Conservation (phyloP, 1,140 invertebrate species). For the Pentalonia nigronervosa region DNA sequence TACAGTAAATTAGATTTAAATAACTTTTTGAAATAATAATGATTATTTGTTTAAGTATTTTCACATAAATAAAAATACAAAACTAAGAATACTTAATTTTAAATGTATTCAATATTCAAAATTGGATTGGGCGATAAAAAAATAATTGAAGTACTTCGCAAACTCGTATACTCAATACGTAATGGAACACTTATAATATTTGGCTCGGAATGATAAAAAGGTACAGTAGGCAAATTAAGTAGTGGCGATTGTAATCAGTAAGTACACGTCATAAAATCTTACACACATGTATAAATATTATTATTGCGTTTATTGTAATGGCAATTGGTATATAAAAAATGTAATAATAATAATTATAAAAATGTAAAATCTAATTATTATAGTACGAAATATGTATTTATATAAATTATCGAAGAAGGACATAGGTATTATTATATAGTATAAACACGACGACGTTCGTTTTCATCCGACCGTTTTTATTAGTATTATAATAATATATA, state of each 20-base stretch:
- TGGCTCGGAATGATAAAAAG: not conserved
- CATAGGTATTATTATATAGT: not conserved
- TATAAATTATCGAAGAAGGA: not conserved
- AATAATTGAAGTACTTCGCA: not conserved
- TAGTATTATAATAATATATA: not conserved
- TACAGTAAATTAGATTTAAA: too few relatives aligned
- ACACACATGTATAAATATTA: constrained; percentile 2
- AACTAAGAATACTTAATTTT: too few relatives aligned
- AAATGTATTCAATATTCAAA: too few relatives aligned
- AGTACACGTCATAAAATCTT: not conserved
- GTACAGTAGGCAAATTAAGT: not conserved
- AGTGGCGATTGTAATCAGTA: not conserved
- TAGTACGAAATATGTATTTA: not conserved
- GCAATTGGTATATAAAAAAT: not conserved
- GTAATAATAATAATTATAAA: not conserved
- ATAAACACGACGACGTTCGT: not conserved
- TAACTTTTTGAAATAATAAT: too few relatives aligned
- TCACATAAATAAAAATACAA: too few relatives aligned
- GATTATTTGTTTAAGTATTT: too few relatives aligned
- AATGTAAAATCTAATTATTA: not conserved
- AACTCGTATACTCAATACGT: not conserved
- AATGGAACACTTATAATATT: too few relatives aligned
- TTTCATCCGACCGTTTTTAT: not conserved
- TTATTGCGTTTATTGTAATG: not conserved
- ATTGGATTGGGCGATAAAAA: too few relatives aligned